Evolutionary conservation across 2,888 invertebrate genomes (phyloP), one percentile per base, ranked within the genome.

Genomic region (Lamellibrachia satsuma): DNA sequence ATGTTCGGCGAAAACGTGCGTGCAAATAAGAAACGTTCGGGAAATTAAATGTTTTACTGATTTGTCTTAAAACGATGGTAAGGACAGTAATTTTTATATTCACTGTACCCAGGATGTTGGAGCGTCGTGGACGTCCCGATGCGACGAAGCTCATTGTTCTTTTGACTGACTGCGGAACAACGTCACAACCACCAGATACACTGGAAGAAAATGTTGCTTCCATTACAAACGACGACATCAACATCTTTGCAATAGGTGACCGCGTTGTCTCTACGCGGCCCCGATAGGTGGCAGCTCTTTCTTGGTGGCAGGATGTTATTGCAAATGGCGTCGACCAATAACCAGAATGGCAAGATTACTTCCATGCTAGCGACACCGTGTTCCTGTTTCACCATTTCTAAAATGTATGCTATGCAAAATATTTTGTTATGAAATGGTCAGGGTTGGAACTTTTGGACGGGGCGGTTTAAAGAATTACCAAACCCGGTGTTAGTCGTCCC

Each of bases 171-270:
- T 6, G 6, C 6, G 75, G 75, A 6, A n/a, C 3, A 15, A 75
- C 75, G 75, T 75, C 75, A 75, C 75, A 75, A 15, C 75, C 75
- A 6, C 1, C 75, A 6, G 75, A 75, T 3, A n/a, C 75, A 22
- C 75, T 75, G 22, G n/a, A 15, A 22, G n/a, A 15, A 4, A 75
- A 75, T 75, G n/a, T 15, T 15, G 75, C 75, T 22, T 75, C 75
- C 15, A 75, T 75, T n/a, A 75, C 22, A 15, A 75, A 75, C 22
- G 75, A 75, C 75, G 75, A 2, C 75, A 75, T 75, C 22, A 6
- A 75, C 75, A 75, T 75, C 75, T 75, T 75, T 75, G 75, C 75
- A 75, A 75, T 75, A 75, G 75, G 75, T 75, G 22, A 22, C 75
- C 15, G 22, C 75, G 6, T n/a, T 75, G 75, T 75, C 22, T 22